These are phyloP conservation scores for Anabas testudineus DNA, from an alignment of 2,797 vertebrate species.

Conservation along the genomic window DNA sequence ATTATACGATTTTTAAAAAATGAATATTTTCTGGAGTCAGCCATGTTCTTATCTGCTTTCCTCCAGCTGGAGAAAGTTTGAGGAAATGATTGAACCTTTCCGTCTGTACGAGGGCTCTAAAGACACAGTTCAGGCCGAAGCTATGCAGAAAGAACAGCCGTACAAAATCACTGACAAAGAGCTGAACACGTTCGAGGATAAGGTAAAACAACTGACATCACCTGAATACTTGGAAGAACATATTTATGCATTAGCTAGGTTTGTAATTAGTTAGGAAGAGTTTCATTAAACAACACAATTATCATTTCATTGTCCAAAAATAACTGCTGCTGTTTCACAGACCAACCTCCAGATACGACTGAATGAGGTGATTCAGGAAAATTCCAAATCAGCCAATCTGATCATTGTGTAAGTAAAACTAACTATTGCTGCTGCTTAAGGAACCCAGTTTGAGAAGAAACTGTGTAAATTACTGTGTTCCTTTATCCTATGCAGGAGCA, in stretches of 20 bases:
- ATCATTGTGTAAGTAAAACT: slow-evolving; percentile 92
- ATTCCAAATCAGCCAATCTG: slow-evolving; percentile 93
- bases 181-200: slow-evolving; percentile 92
- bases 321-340: slow-evolving; percentile 75
- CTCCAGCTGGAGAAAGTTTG: slow-evolving; percentile 91
- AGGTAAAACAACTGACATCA: slow-evolving; percentile 82
- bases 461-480: slow-evolving; percentile 16
- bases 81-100: slow-evolving; percentile 97
- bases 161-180: slow-evolving; percentile 97
- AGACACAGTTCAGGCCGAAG: slow-evolving; percentile 87
- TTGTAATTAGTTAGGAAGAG: background rate
- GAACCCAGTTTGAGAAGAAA: background rate
- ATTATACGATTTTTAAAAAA: slow-evolving; percentile 5
- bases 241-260: background rate
- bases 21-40: slow-evolving; percentile 1
- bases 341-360: slow-evolving; percentile 94
- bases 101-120: slow-evolving; percentile 91
- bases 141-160: slow-evolving; percentile 88
- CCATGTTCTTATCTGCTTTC: slow-evolving; percentile 32
- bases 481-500: slow-evolving; percentile 85
- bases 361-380: slow-evolving; percentile 93
- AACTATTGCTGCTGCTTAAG: too few relatives aligned
- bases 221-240: background rate
- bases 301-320: background rate
- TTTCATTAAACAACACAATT: background rate